These are phyloP conservation scores for Aurelia coerulea DNA, from an alignment of 30 jellyfish, hydroid and myxozoan genomes.

Conservation along the genomic window DNA sequence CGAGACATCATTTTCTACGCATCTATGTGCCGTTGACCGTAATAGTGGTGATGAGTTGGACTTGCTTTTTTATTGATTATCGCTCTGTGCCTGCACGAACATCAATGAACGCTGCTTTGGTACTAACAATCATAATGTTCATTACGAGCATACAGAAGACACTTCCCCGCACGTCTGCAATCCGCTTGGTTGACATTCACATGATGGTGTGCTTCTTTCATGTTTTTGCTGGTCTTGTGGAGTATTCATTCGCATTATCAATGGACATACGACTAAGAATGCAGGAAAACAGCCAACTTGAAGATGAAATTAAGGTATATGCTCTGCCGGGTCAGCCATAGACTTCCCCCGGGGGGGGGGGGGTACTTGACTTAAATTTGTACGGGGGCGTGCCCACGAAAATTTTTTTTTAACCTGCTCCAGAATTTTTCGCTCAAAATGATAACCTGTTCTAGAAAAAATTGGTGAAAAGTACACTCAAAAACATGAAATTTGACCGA, in stretches of 20 bases:
- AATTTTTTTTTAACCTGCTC: too few species aligned
- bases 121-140: conserved; percentile 28
- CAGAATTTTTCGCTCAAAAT: too few species aligned
- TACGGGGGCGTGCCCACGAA: too few species aligned
- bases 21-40: conserved; percentile 60
- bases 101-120: conserved; percentile 52
- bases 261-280: conserved; percentile 39
- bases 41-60: conserved; percentile 72
- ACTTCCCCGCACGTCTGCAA: conserved; percentile 27
- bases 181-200: conserved; percentile 49
- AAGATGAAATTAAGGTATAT: background rate
- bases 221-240: conserved; percentile 73
- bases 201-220: conserved; percentile 60
- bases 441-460: too few species aligned
- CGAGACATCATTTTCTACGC: conserved; percentile 25
- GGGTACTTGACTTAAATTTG: too few species aligned
- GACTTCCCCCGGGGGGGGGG: too few species aligned
- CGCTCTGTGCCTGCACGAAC: conserved; percentile 81
- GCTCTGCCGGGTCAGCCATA: background rate
- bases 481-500: too few species aligned
- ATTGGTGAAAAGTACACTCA: too few species aligned
- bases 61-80: conserved; percentile 70
- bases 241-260: conserved; percentile 71
- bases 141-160: conserved; percentile 14
- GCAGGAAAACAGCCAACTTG: background rate